Conservation (phyloP, 2,113 vertebrate genomes). For the Trematomus loennbergii region DNA sequence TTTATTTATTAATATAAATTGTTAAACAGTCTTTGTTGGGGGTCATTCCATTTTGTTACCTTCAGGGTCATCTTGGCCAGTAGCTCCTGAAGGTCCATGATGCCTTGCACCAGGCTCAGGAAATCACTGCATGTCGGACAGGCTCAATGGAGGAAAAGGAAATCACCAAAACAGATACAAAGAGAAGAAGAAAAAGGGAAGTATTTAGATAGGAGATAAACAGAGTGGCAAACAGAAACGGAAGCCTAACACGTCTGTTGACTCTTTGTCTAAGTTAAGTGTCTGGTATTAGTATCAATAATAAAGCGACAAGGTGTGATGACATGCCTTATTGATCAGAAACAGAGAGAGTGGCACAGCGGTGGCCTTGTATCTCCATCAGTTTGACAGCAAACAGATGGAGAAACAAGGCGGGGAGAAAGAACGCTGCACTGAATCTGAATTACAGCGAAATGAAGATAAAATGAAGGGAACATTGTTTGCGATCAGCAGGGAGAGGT, state of each 20-base stretch:
- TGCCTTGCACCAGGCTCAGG: constrained; percentile 97
- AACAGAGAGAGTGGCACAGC: constrained; percentile 48
- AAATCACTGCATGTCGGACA: constrained; percentile 99
- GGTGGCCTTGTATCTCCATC: constrained; percentile 60
- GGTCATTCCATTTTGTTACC: constrained; percentile 80
- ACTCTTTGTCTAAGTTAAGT: constrained; percentile 34
- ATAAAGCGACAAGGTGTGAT: constrained; percentile 63
- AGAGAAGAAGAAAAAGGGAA: constrained; percentile 9
- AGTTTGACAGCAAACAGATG: constrained; percentile 59
- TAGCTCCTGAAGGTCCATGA: constrained; percentile 98
- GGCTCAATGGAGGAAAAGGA: constrained; percentile 87
- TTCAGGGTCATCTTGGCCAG: constrained; percentile 98
- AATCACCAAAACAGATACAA: constrained; percentile 27
- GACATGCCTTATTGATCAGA: constrained; percentile 73
- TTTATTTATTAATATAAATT: no score
- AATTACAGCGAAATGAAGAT: constrained; percentile 45
- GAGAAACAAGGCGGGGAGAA: constrained; percentile 9
- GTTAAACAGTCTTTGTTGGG: background rate
- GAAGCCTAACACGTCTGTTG: constrained; percentile 32
- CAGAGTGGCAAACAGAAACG: constrained; percentile 28
- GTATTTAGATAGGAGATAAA: constrained; percentile 39
- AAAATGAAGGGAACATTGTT: background rate
- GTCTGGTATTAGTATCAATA: constrained; percentile 54
- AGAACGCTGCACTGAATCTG: constrained; percentile 17
- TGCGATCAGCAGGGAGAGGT: constrained; percentile 13